A percentile compares a stretch with the other conserved stretches of the same genome.
Evolutionary conservation across 2,888 invertebrate genomes (phyloP).

Genomic region (Ophion costatus): DNA sequence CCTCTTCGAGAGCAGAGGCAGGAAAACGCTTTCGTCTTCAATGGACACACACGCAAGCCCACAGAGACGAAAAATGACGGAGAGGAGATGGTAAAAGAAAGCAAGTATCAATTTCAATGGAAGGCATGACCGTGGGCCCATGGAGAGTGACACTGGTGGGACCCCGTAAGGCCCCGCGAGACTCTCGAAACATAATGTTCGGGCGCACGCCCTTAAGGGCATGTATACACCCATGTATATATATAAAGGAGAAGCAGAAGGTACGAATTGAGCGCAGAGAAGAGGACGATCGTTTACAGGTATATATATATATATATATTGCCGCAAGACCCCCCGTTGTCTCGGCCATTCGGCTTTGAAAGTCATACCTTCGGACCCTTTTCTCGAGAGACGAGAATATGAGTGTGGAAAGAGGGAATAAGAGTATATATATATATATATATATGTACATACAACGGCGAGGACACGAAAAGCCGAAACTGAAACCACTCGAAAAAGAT

Average conservation of each 20-base stretch:
- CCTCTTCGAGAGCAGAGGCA: neutral
- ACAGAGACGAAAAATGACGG: slow-evolving; percentile 15
- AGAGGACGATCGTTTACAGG: slow-evolving; percentile 39
- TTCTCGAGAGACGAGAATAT: slow-evolving; percentile 60
- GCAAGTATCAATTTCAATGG: slow-evolving; percentile 79
- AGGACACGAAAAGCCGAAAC: slow-evolving; percentile 73
- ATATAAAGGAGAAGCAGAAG: slow-evolving; percentile 16
- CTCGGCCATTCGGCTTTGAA: slow-evolving; percentile 77
- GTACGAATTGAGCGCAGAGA: slow-evolving; percentile 31
- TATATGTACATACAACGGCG: slow-evolving; percentile 4
- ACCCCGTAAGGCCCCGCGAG: slow-evolving; percentile 53
- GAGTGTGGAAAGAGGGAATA: slow-evolving; percentile 47
- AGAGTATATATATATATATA: neutral
- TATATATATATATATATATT: slow-evolving; percentile 19
- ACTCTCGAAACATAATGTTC: slow-evolving; percentile 44
- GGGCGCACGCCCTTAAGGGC: slow-evolving; percentile 51
- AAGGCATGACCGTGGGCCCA: slow-evolving; percentile 55
- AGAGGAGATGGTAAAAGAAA: slow-evolving; percentile 55
- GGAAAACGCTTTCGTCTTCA: slow-evolving; percentile 4
- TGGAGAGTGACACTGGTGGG: slow-evolving; percentile 68
- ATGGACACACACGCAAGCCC: neutral
- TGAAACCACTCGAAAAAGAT: slow-evolving; percentile 77
- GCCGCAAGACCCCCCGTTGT: slow-evolving; percentile 78
- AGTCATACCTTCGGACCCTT: slow-evolving; percentile 75
- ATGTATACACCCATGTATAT: slow-evolving; percentile 11